Percentiles rank a stretch among this genome's conserved stretches.
Evolutionary conservation across 2,888 invertebrate genomes (phyloP).

Genomic region (Lasioglossum vierecki): DNA sequence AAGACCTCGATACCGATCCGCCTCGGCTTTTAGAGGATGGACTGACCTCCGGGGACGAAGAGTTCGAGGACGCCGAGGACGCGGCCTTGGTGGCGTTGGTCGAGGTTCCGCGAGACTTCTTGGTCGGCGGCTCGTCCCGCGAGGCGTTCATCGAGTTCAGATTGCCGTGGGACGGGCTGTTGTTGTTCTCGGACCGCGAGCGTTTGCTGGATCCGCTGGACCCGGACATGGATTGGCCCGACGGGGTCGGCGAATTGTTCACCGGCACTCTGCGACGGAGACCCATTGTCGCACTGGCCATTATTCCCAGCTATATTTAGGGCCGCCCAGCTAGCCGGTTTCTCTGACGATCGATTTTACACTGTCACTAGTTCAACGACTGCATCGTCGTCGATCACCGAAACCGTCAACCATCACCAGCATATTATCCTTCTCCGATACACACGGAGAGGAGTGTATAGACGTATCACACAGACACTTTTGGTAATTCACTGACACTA

Average conservation of each 20-base stretch:
- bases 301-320: slow-evolving; percentile 63
- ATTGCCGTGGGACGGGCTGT: slow-evolving; percentile 83
- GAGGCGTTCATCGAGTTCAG: slow-evolving; percentile 78
- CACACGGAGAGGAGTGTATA: not conserved
- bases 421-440: slow-evolving; percentile 35
- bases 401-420: slow-evolving; percentile 42
- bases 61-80: slow-evolving; percentile 27
- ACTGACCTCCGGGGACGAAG: slow-evolving; percentile 52
- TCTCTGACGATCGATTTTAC: slow-evolving; percentile 52
- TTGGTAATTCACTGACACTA: not conserved
- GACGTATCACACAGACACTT: slow-evolving; percentile 19
- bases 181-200: slow-evolving; percentile 82
- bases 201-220: slow-evolving; percentile 77
- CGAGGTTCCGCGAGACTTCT: slow-evolving; percentile 79
- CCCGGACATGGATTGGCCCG: slow-evolving; percentile 69
- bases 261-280: slow-evolving; percentile 82
- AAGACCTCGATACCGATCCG: slow-evolving; percentile 63
- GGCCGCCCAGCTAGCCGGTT: slow-evolving; percentile 40
- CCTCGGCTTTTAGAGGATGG: slow-evolving; percentile 61
- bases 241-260: slow-evolving; percentile 77
- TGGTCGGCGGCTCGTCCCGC: slow-evolving; percentile 79
- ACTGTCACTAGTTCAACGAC: slow-evolving; percentile 59
- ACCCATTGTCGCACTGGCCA: slow-evolving; percentile 83
- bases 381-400: slow-evolving; percentile 59
- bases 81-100: slow-evolving; percentile 68